These are phyloP conservation scores for Proisotoma minuta DNA, from an alignment of 2,888 invertebrate genomes.

Conservation along the genomic window DNA sequence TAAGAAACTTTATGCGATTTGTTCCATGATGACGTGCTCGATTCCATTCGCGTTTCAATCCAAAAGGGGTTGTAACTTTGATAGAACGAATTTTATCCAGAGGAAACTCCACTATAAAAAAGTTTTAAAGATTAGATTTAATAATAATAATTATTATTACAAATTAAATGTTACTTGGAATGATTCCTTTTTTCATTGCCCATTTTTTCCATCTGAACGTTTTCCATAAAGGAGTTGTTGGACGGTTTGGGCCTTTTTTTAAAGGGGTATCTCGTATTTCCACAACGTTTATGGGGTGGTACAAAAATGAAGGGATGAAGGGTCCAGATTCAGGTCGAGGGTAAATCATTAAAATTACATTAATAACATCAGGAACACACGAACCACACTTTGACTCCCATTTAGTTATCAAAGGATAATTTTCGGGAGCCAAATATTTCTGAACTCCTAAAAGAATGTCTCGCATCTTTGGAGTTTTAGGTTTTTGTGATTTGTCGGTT, in stretches of 20 bases:
- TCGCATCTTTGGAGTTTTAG: constrained; percentile 11
- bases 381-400: constrained; percentile 25
- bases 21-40: background rate
- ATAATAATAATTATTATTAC: background rate
- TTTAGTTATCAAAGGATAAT: constrained; percentile 16
- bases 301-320: constrained; percentile 17
- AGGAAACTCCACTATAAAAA: constrained; percentile 7
- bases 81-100: constrained; percentile 14
- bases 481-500: background rate
- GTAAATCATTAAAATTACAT: constrained; percentile 23
- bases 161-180: constrained; percentile 20
- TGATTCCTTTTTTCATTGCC: constrained; percentile 40
- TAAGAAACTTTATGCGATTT: background rate
- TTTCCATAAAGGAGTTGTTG: constrained; percentile 39
- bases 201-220: constrained; percentile 42
- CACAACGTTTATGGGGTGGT: constrained; percentile 31
- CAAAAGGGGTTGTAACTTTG: constrained; percentile 28
- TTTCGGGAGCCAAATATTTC: constrained; percentile 23
- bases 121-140: background rate
- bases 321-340: constrained; percentile 12
- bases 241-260: constrained; percentile 13
- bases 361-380: constrained; percentile 26
- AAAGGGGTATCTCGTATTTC: constrained; percentile 27
- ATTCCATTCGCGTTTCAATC: constrained; percentile 26
- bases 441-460: constrained; percentile 32